These are phyloP conservation scores for Molothrus aeneus DNA, from an alignment of 2,797 vertebrate species.

Conservation along the genomic window DNA sequence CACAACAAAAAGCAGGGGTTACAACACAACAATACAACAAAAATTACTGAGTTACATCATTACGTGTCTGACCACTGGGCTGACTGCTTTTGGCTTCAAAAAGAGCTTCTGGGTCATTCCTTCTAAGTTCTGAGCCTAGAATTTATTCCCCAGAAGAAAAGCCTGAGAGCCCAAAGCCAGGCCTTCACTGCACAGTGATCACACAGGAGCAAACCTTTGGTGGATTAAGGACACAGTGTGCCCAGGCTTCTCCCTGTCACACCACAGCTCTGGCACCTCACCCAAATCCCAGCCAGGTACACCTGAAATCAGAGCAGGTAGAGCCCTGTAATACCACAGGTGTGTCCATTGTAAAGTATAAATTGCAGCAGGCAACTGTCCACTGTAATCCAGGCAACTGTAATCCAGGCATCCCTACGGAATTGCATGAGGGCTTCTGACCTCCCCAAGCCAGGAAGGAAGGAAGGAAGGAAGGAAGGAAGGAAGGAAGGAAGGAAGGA, in stretches of 20 bases:
- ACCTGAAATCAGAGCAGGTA: neutral
- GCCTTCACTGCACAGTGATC: neutral
- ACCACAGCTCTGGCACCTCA: rapidly evolving
- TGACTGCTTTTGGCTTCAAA: neutral
- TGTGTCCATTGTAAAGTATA: neutral
- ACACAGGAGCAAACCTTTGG: neutral
- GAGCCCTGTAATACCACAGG: neutral
- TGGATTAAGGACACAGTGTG: neutral
- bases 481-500: neutral
- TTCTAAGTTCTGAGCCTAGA: neutral
- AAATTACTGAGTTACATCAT: neutral
- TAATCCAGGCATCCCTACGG: neutral
- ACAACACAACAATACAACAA: neutral
- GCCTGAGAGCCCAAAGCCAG: neutral
- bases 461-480: neutral
- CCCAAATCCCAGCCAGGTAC: neutral
- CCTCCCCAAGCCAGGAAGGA: no score
- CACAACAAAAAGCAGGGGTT: neutral
- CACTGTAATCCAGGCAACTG: rapidly evolving
- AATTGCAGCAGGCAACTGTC: neutral
- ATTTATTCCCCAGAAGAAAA: neutral
- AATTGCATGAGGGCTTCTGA: neutral
- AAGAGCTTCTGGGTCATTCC: neutral
- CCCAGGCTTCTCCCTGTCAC: neutral
- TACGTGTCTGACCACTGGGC: neutral